These are phyloP conservation scores for Colistium nudipinnis DNA, from an alignment of 2,113 vertebrate genomes.

Conservation along the genomic window DNA sequence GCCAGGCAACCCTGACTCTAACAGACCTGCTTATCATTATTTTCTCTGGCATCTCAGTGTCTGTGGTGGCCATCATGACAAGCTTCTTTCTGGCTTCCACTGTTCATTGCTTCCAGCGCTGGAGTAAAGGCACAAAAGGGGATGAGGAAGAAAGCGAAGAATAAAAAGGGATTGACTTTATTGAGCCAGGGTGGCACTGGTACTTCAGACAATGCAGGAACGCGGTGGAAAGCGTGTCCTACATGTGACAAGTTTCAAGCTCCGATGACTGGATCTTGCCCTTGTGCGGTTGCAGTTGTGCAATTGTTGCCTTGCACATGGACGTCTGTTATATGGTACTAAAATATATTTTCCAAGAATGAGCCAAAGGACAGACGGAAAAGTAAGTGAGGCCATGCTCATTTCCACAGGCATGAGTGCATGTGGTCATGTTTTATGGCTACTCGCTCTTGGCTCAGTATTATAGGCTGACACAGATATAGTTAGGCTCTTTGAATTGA, in stretches of 20 bases:
- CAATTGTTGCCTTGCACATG: conserved; percentile 51
- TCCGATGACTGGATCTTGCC: conserved; percentile 35
- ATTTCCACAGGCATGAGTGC: conserved; percentile 22
- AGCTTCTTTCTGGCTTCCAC: conserved; percentile 98
- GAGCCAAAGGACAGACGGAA: conserved; percentile 32
- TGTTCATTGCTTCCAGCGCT: conserved; percentile 96
- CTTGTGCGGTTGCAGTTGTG: conserved; percentile 33
- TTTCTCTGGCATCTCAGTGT: conserved; percentile 97
- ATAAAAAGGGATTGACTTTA: conserved; percentile 60
- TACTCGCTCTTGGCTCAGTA: conserved; percentile 24
- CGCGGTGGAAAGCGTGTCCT: conserved; percentile 18
- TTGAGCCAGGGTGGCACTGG: neutral
- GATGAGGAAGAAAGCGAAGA: conserved; percentile 94
- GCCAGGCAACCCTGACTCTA: conserved; percentile 91
- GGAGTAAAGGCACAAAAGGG: conserved; percentile 92
- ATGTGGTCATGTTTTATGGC: conserved; percentile 25
- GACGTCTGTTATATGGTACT: conserved; percentile 23
- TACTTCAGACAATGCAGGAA: conserved; percentile 27
- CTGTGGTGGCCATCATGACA: conserved; percentile 94
- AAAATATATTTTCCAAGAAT: conserved; percentile 44
- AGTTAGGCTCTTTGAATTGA: conserved; percentile 21
- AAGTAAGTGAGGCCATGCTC: conserved; percentile 27
- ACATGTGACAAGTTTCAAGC: conserved; percentile 12
- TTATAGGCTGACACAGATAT: conserved; percentile 21
- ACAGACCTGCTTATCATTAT: conserved; percentile 97